Evolutionary conservation across 2,797 vertebrate genomes (phyloP), one percentile per base, ranked within the genome.

Genomic region (Phrynocephalus guinanensis): DNA sequence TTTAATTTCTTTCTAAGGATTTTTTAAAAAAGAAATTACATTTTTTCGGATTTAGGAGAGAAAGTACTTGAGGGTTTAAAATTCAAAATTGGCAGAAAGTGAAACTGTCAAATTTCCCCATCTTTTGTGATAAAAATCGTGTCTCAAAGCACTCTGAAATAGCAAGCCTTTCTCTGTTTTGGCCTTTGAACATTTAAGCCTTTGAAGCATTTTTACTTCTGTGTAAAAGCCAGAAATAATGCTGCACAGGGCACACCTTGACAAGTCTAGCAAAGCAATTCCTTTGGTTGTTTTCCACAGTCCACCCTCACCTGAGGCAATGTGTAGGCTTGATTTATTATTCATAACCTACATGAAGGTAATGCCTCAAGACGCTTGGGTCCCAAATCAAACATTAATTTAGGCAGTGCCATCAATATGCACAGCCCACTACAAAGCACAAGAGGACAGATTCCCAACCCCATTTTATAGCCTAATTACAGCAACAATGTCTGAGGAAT

Each of bases 271-370:
- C 48, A 84, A 33, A 0, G 0, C 56, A 86, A 84, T 1, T 73
- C 68, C 50, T 87, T 80, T 81, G 67, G 28, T 68, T 7, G 10
- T 33, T 91, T 83, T 20, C 38, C n/a, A n/a, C 86, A 18, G 79
- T 60, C 83, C 7, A 50, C 68, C 38, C n/a, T 80, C 56, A 71
- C 72, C 82, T 76, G 71, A 10, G 76, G 63, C 85, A 88, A 85
- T 11, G 0, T 85, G 50, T 2, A 79, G 79, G 38, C 28, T 86
- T 66, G 18, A 82, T 3, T 85, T 52, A 28, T 1, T 15, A 28
- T 30, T 89, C 52, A 44, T 63, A 82, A 15, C 50, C 50, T 68
- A 1, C 0, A 0, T 30, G 83, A 88, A 91, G 71, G 26, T 48
- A 71, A 33, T 66, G 66, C 86, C 38, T 82, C 48, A 38, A 77